These are phyloP conservation scores for Gavia stellata DNA, from an alignment of 2,113 vertebrate genomes.

Conservation along the genomic window DNA sequence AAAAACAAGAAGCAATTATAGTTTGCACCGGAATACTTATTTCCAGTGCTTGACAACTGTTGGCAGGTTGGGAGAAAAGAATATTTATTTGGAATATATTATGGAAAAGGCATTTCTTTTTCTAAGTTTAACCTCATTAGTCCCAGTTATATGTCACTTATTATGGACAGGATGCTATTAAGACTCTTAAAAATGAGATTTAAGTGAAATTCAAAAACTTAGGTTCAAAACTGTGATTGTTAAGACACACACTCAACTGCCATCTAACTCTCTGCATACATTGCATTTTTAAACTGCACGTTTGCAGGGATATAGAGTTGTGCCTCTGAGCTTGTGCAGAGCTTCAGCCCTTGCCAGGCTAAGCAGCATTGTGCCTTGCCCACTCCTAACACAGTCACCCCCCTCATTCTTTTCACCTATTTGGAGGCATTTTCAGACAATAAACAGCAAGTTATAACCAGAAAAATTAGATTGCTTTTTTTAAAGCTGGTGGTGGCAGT, in stretches of 20 bases:
- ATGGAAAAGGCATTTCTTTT: not conserved
- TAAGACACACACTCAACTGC: not conserved
- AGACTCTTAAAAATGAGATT: not conserved
- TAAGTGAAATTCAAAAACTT: not conserved
- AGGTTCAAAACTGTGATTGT: not conserved
- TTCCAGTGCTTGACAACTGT: not conserved
- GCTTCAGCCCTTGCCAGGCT: not conserved
- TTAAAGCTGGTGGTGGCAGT: not conserved
- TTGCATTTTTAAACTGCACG: not conserved
- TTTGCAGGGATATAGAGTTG: not conserved
- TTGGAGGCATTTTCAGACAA: not conserved
- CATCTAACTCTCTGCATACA: not conserved
- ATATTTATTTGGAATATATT: not conserved
- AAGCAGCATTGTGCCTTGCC: not conserved
- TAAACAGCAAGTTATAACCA: not conserved
- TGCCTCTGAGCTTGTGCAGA: not conserved
- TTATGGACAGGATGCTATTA: not conserved
- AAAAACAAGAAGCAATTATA: not conserved
- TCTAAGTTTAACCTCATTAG: not conserved
- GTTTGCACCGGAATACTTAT: not conserved
- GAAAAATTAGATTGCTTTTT: not conserved
- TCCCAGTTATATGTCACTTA: not conserved
- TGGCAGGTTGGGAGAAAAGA: not conserved
- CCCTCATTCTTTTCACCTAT: not conserved
- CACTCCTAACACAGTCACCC: not conserved